Percentiles rank a stretch among this genome's conserved stretches.
Conservation (phyloP, 2,888 invertebrate species). For the Macrophya annulata region DNA sequence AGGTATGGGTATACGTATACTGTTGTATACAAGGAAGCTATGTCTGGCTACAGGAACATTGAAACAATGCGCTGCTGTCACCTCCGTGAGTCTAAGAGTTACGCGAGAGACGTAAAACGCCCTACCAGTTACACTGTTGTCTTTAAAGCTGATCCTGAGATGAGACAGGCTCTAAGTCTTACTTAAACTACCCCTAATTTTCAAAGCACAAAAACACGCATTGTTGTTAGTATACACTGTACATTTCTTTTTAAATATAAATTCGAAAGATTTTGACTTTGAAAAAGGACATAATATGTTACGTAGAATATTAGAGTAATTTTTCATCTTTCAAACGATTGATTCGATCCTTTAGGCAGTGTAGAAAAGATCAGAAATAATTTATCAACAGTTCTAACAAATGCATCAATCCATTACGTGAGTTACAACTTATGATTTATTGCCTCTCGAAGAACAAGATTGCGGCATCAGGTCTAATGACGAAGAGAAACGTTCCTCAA, state of each 20-base stretch:
- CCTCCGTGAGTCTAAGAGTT: conserved; percentile 54
- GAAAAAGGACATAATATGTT: not conserved
- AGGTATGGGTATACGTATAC: not conserved
- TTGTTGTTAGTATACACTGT: not conserved
- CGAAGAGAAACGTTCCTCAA: not conserved
- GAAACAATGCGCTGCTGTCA: conserved; percentile 61
- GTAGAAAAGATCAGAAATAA: not conserved
- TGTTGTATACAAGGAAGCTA: conserved; percentile 59
- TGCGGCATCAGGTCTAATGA: not conserved
- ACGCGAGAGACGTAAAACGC: conserved; percentile 43
- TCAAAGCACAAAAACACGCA: not conserved
- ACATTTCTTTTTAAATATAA: not conserved
- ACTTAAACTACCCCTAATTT: conserved; percentile 14
- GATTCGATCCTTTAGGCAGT: not conserved
- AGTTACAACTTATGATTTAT: conserved; percentile 23
- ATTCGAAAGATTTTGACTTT: not conserved
- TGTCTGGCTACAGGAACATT: conserved; percentile 54
- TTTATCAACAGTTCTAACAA: not conserved
- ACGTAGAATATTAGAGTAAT: too few relatives aligned
- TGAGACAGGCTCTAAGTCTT: not conserved
- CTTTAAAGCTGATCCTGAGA: conserved; percentile 34
- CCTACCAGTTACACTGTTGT: conserved; percentile 21
- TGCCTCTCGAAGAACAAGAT: conserved; percentile 1
- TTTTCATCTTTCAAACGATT: not conserved
- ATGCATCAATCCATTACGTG: not conserved